Evolutionary conservation across 2,888 invertebrate genomes (phyloP).

Genomic region (Latrodectus hesperus): DNA sequence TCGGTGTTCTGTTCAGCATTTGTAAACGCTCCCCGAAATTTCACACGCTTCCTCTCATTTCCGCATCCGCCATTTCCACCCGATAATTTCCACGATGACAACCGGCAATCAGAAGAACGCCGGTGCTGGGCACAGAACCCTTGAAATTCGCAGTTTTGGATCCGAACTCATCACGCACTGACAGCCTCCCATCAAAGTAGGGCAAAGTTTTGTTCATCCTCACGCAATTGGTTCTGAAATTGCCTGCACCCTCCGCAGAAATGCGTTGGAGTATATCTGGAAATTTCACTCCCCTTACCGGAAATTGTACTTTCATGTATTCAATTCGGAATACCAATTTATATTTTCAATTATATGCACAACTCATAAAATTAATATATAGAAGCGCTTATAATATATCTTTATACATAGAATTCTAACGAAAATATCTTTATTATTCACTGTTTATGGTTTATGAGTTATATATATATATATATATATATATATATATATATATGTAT

Average conservation of each 20-base stretch:
- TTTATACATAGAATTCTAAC: too few species aligned
- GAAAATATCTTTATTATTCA: too few species aligned
- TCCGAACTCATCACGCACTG: slow-evolving; percentile 21
- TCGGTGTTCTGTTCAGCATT: not conserved
- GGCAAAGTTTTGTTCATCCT: not conserved
- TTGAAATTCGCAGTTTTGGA: not conserved
- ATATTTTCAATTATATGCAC: too few species aligned
- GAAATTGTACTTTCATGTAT: too few species aligned
- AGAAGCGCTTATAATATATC: too few species aligned
- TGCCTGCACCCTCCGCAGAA: not conserved
- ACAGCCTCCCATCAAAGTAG: not conserved
- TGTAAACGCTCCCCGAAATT: not conserved
- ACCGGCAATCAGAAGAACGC: slow-evolving; percentile 22
- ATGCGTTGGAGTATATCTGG: too few species aligned
- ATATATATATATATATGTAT: too few species aligned
- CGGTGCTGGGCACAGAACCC: slow-evolving; percentile 7
- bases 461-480: too few species aligned
- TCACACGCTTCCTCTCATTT: slow-evolving; percentile 23
- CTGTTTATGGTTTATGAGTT: too few species aligned
- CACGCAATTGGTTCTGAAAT: slow-evolving; percentile 3
- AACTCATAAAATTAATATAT: too few species aligned
- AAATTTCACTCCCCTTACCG: too few species aligned
- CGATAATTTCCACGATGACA: slow-evolving; percentile 37
- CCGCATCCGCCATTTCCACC: not conserved
- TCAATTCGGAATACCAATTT: too few species aligned